Conservation (phyloP, 2,888 invertebrate genomes). For the Stramonita haemastoma region DNA sequence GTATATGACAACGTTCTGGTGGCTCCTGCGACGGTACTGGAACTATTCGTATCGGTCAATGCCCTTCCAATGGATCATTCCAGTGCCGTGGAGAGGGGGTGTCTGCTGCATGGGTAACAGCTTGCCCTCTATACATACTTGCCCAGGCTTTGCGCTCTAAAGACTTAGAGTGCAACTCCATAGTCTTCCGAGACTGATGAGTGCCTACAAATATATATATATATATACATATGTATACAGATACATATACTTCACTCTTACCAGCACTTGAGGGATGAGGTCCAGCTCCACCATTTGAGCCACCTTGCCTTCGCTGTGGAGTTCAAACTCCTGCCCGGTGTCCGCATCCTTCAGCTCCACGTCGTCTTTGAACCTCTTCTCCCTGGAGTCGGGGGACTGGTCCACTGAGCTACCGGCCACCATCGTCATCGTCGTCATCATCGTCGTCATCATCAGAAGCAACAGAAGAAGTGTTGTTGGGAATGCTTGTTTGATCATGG, state of each 20-base stretch:
- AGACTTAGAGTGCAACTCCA: no score
- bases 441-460: not conserved
- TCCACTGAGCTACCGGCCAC: not conserved
- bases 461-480: not conserved
- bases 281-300: conserved; percentile 44
- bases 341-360: conserved; percentile 36
- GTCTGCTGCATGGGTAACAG: no score
- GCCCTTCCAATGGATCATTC: no score
- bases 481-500: not conserved
- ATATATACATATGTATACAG: no score
- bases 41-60: no score
- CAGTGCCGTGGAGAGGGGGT: no score
- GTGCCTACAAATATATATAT: no score
- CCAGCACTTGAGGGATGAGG: conserved; percentile 37
- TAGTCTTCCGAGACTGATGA: no score
- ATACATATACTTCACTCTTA: not conserved
- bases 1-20: no score
- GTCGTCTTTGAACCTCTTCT: conserved; percentile 44
- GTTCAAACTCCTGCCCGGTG: conserved; percentile 43
- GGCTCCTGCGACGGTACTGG: no score
- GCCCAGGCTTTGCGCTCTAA: no score
- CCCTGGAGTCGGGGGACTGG: not conserved
- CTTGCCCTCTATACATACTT: no score
- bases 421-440: not conserved
- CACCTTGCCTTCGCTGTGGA: conserved; percentile 42